Conservation (phyloP, 2,888 invertebrate species). For the Entomobrya proxima region DNA sequence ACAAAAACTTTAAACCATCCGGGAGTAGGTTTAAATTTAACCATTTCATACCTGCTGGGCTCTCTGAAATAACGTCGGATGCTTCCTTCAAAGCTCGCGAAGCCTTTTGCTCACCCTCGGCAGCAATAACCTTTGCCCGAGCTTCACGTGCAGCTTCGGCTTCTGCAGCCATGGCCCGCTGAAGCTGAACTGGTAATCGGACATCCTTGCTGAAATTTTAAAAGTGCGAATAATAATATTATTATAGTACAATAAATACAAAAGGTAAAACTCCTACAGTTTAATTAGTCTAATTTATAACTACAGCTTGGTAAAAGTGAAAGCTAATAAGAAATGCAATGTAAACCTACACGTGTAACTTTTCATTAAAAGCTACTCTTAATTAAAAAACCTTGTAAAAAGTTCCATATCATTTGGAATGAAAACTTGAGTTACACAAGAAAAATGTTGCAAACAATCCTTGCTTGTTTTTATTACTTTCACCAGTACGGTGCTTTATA, state of each 20-base stretch:
- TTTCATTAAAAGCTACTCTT: constrained; percentile 38
- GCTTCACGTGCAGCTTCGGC: constrained; percentile 89
- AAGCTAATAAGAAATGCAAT: no score
- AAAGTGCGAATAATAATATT: not conserved
- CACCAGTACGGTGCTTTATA: not conserved
- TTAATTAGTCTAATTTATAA: no score
- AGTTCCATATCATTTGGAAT: not conserved
- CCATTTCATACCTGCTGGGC: constrained; percentile 79
- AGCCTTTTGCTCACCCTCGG: constrained; percentile 91
- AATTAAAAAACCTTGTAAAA: constrained; percentile 40
- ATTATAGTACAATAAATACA: not conserved
- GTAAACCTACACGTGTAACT: no score
- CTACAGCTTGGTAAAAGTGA: no score
- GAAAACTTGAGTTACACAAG: not conserved
- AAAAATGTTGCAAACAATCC: not conserved
- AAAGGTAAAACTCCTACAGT: no score
- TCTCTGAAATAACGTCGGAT: constrained; percentile 88
- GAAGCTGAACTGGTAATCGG: constrained; percentile 85
- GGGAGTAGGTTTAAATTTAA: not conserved
- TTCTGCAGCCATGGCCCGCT: constrained; percentile 90
- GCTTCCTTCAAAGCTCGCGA: constrained; percentile 91
- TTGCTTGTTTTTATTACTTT: not conserved
- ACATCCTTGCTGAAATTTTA: constrained; percentile 84
- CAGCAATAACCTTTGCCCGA: constrained; percentile 88
- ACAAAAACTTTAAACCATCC: not conserved